A percentile compares a stretch with the other conserved stretches of the same genome.
These are phyloP conservation scores for Xestia xanthographa DNA, from an alignment of 2,888 invertebrate genomes.

Conservation along the genomic window DNA sequence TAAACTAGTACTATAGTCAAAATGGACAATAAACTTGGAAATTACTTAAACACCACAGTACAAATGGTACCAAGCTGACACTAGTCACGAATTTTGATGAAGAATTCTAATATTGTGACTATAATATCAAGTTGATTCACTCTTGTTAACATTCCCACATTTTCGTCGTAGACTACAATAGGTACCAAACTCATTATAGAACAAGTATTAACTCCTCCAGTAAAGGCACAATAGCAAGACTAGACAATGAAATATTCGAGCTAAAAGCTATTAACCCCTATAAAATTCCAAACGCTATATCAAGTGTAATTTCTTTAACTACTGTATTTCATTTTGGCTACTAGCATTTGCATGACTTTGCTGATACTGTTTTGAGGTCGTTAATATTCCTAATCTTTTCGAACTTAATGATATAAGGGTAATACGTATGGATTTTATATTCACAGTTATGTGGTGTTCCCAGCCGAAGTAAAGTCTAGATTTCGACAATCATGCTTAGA, in stretches of 20 bases:
- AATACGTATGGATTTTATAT: background rate
- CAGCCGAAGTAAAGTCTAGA: background rate
- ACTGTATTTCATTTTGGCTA: slow-evolving; percentile 16
- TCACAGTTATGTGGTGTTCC: background rate
- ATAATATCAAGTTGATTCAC: background rate
- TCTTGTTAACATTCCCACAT: slow-evolving; percentile 12
- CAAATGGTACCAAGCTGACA: background rate
- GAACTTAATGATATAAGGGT: background rate
- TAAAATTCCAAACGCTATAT: slow-evolving; percentile 31
- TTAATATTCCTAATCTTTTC: background rate
- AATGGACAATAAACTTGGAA: background rate
- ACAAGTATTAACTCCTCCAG: slow-evolving; percentile 11
- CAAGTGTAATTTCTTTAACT: slow-evolving; percentile 17
- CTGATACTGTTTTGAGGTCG: background rate
- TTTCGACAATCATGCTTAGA: background rate
- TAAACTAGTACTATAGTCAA: background rate
- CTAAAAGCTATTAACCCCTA: slow-evolving; percentile 29
- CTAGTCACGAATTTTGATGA: slow-evolving; percentile 14
- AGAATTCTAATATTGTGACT: background rate
- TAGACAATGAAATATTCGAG: slow-evolving; percentile 30
- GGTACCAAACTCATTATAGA: slow-evolving; percentile 14
- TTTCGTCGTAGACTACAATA: slow-evolving; percentile 28
- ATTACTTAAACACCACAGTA: background rate
- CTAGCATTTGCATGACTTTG: background rate
- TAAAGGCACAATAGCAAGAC: slow-evolving; percentile 42